Conservation (phyloP, 2,888 invertebrate genomes). For the Chrysolina oricalcia region DNA sequence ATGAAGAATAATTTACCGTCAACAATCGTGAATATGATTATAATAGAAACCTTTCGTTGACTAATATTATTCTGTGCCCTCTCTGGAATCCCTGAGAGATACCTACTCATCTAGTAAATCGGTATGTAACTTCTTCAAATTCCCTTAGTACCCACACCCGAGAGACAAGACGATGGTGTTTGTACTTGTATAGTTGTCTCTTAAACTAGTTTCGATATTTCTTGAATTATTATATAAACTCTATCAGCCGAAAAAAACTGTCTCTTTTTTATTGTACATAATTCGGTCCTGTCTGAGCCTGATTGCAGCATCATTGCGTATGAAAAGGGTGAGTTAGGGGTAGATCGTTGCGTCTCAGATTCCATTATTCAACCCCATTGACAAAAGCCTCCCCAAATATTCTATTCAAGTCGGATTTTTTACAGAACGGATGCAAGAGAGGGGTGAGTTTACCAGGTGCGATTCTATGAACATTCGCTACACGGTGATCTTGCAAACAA, state of each 20-base stretch:
- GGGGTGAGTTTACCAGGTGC: conserved; percentile 71
- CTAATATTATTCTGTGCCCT: too few relatives aligned
- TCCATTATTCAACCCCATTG: conserved; percentile 71
- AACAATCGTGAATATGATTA: too few relatives aligned
- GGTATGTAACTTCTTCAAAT: too few relatives aligned
- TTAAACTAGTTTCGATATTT: background rate
- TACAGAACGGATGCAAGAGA: conserved; percentile 67
- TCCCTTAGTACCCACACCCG: too few relatives aligned
- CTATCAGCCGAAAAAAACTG: conserved; percentile 29
- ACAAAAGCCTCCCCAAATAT: conserved; percentile 70
- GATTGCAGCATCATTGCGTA: conserved; percentile 69
- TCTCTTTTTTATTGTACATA: conserved; percentile 32
- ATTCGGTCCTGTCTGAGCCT: conserved; percentile 56
- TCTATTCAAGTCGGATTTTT: conserved; percentile 71
- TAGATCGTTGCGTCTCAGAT: conserved; percentile 70
- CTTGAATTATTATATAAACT: conserved; percentile 17
- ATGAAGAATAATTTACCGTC: too few relatives aligned
- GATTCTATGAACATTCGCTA: conserved; percentile 66
- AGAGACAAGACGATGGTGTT: too few relatives aligned
- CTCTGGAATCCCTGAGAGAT: too few relatives aligned
- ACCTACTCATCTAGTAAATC: too few relatives aligned
- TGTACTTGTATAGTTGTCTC: too few relatives aligned
- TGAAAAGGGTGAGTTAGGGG: conserved; percentile 71
- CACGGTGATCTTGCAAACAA: conserved; percentile 69
- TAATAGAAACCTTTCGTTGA: too few relatives aligned